Evolutionary conservation across 2,888 invertebrate species (phyloP).

Genomic region (Euzetes globulus): DNA sequence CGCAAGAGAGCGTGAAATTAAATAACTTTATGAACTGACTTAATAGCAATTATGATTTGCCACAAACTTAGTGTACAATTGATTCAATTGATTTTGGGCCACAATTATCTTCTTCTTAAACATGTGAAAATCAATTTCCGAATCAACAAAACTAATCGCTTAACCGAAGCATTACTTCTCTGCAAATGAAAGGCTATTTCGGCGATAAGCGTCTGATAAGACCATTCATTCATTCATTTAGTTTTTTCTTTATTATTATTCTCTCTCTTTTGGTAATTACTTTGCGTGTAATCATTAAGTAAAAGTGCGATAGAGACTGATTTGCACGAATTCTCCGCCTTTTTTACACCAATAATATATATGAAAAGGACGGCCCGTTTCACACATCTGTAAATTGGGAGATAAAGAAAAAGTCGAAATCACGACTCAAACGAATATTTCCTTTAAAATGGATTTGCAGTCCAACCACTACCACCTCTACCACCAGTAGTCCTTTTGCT

Average conservation of each 20-base stretch:
- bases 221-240: conserved; percentile 20
- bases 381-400: conserved; percentile 21
- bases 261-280: conserved; percentile 10
- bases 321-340: conserved; percentile 28
- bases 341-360: conserved; percentile 24
- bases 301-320: conserved; percentile 3
- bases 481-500: conserved; percentile 14
- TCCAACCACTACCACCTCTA: not conserved
- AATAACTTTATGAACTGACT: conserved; percentile 1
- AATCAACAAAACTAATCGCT: conserved; percentile 27
- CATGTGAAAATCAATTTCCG: conserved; percentile 25
- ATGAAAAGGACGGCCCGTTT: conserved; percentile 16
- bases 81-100: conserved; percentile 1
- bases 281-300: conserved; percentile 28
- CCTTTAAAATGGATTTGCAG: not conserved
- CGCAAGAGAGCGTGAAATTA: conserved; percentile 1
- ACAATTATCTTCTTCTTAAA: conserved; percentile 21
- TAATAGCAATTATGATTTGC: conserved; percentile 8
- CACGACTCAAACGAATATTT: conserved; percentile 21
- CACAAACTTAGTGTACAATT: not conserved
- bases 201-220: conserved; percentile 10
- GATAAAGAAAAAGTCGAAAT: conserved; percentile 28
- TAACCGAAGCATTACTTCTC: conserved; percentile 19
- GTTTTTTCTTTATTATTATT: conserved; percentile 15
- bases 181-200: not conserved